phyloP scores from a whole-genome alignment of 2,797 vertebrate genomes.

The Thalassophryne amazonica region DNA sequence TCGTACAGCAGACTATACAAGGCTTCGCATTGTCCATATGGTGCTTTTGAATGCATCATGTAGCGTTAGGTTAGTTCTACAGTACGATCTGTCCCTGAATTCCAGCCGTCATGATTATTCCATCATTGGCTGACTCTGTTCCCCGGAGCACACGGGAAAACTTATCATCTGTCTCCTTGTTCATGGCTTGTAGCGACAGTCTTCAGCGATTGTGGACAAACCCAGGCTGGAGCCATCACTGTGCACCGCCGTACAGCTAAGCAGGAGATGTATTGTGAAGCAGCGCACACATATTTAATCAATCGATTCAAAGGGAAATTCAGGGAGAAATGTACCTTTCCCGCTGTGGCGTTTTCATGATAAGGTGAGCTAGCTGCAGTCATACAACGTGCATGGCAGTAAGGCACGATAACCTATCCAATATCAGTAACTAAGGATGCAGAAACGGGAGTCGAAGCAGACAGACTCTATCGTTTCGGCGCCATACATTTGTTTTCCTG shows the following conservation, averaged over 20 bases:
- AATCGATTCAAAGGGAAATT: slow-evolving; percentile 33
- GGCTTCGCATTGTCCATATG: slow-evolving; percentile 1
- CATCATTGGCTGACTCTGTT: slow-evolving; percentile 52
- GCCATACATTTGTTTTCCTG: slow-evolving; percentile 54
- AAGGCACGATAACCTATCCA: slow-evolving; percentile 67
- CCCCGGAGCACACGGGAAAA: slow-evolving; percentile 51
- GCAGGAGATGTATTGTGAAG: slow-evolving; percentile 18
- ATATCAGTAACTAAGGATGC: slow-evolving; percentile 69
- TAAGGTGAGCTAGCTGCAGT: slow-evolving; percentile 41
- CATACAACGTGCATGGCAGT: slow-evolving; percentile 53
- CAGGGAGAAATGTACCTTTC: slow-evolving; percentile 48
- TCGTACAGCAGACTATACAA: background rate
- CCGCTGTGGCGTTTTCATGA: slow-evolving; percentile 29
- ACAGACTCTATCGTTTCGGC: slow-evolving; percentile 61
- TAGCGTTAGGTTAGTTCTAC: slow-evolving; percentile 19
- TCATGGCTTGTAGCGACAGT: slow-evolving; percentile 56
- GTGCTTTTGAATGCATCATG: slow-evolving; percentile 18
- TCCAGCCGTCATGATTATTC: slow-evolving; percentile 51
- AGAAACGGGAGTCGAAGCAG: slow-evolving; percentile 57
- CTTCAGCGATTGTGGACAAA: slow-evolving; percentile 32
- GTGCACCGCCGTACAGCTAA: slow-evolving; percentile 38
- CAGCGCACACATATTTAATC: slow-evolving; percentile 33
- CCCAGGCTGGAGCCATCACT: slow-evolving; percentile 45
- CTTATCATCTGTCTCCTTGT: slow-evolving; percentile 68
- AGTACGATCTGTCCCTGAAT: slow-evolving; percentile 45